Evolutionary conservation across 2,113 vertebrate genomes (phyloP), one percentile per base, ranked within the genome.

Genomic region (Podarcis raffonei): DNA sequence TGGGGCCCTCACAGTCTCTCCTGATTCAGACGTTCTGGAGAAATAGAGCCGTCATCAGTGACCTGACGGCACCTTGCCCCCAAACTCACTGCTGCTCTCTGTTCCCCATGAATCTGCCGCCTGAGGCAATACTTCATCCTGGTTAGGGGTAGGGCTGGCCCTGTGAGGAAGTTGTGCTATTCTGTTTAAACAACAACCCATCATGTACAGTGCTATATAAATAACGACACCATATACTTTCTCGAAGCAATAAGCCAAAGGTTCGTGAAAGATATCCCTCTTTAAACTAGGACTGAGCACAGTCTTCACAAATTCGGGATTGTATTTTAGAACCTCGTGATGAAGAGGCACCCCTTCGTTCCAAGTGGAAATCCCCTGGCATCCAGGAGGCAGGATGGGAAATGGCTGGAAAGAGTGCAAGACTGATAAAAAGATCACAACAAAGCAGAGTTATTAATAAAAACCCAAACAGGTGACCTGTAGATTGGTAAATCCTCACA

Each of bases 201-300:
- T 48, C 42, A 48, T 48, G 42, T 48, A 83, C 68, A 62, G 7
- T 39, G 65, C 25, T 66, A 25, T 66, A 82, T 68, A 83, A 68
- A 84, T 27, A 72, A 20, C 16, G 13, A 72, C 20, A 23, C 69
- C 9, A 22, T 35, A 35, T 72, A 74, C n/a, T 7, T 84, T 57
- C 18, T 53, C 27, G 18, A 23, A 74, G 48, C 72, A 84, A 84
- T 68, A 72, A 74, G n/a, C 68, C n/a, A 57, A 72, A 74, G 18
- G 18, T 69, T 84, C 18, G 74, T 22, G 53, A 84, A 84, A 74
- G 8, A 59, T 84, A 20, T 84, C 12, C 42, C 7, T 8, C 83
- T 84, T 57, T 84, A 84, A 74, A n/a, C 68, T 74, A 57, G 72
- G 83, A 57, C 69, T 32, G 42, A 84, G 57, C 83, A 35, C 42